Conservation (phyloP, 1,140 invertebrate genomes). For the Tachypleus tridentatus region DNA sequence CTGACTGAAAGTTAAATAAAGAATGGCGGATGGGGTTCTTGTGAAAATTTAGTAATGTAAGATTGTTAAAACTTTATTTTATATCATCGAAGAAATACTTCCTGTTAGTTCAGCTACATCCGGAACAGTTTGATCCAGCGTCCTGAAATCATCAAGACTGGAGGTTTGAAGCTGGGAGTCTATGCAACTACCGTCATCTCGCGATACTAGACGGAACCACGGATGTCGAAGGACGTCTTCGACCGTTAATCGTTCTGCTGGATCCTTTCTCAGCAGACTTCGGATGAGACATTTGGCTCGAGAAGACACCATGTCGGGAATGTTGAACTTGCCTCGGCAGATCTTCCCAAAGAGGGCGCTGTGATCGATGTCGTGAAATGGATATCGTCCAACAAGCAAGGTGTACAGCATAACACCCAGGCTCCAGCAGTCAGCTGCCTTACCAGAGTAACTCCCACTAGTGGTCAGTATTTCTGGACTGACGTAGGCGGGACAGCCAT, state of each 20-base stretch:
- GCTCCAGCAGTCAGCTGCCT: constrained; percentile 91
- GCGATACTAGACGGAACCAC: constrained; percentile 45
- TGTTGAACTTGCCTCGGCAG: constrained; percentile 67
- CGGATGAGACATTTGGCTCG: constrained; percentile 74
- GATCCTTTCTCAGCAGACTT: constrained; percentile 68
- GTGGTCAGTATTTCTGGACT: constrained; percentile 55
- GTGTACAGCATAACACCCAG: constrained; percentile 92
- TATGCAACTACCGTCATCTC: not conserved
- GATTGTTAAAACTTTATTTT: no score
- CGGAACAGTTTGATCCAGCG: constrained; percentile 14
- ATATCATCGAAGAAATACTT: no score
- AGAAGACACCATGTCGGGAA: constrained; percentile 73
- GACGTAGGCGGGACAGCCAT: constrained; percentile 93
- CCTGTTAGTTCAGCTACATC: not conserved
- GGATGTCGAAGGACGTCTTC: constrained; percentile 72
- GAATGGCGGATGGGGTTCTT: no score
- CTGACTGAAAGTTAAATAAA: no score
- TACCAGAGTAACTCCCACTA: constrained; percentile 68
- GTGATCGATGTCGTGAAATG: constrained; percentile 87
- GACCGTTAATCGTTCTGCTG: constrained; percentile 65
- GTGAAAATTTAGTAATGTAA: no score
- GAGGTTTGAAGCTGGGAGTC: not conserved
- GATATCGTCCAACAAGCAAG: constrained; percentile 92
- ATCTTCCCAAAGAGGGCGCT: constrained; percentile 82
- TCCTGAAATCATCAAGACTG: not conserved